phyloP scores from a whole-genome alignment of 2,797 vertebrate species.

The Phrynocephalus guinanensis region DNA sequence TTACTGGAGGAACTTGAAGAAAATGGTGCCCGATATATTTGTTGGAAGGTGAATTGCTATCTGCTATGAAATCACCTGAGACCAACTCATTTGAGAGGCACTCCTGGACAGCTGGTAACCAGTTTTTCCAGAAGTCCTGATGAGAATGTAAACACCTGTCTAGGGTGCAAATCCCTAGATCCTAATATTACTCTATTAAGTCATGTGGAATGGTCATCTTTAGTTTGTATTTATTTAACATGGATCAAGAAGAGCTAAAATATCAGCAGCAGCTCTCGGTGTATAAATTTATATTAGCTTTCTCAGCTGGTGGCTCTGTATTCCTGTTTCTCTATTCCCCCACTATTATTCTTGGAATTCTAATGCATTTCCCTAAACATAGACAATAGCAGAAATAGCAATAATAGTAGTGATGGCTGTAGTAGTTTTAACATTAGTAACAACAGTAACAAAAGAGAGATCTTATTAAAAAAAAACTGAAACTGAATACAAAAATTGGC shows the following conservation, averaged over 20 bases:
- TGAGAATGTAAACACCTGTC: background rate
- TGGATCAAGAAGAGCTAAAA: background rate
- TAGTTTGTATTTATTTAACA: background rate
- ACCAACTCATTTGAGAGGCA: background rate
- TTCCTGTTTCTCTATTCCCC: background rate
- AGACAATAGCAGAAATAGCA: background rate
- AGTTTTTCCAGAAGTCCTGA: background rate
- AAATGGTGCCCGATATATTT: background rate
- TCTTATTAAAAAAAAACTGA: background rate
- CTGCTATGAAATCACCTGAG: slow-evolving; percentile 26
- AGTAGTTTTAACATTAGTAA: background rate
- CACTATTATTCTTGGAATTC: background rate
- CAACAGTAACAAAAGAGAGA: no score
- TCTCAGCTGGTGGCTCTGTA: background rate
- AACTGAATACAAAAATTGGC: background rate
- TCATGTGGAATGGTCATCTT: accelerated
- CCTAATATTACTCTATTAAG: background rate
- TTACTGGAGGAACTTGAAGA: background rate
- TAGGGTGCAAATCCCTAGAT: background rate
- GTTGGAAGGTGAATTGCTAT: background rate
- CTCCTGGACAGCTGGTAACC: background rate
- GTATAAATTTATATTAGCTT: background rate
- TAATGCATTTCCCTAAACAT: background rate
- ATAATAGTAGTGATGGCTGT: background rate
- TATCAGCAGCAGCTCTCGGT: background rate